Conservation (phyloP, 2,113 vertebrate genomes). For the Elachura formosa region DNA sequence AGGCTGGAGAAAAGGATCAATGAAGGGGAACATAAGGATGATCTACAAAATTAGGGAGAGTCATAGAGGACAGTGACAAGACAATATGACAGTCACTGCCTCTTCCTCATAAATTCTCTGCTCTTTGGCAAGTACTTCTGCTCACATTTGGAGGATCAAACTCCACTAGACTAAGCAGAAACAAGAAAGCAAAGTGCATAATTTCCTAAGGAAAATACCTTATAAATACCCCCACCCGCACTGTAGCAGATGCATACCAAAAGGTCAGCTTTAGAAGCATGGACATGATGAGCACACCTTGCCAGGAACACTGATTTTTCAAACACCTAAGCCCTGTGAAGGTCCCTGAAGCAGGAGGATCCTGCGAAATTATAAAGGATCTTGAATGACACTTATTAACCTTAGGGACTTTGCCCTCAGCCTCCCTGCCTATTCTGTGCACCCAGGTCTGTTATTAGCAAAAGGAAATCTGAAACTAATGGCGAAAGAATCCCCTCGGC, state of each 20-base stretch:
- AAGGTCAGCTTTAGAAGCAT: not conserved
- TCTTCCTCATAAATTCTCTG: not conserved
- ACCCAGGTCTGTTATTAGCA: not conserved
- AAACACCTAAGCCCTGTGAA: not conserved
- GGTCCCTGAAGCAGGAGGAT: not conserved
- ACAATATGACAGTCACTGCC: not conserved
- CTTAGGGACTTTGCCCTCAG: not conserved
- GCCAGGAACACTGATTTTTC: not conserved
- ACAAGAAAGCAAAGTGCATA: not conserved
- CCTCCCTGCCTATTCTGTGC: not conserved
- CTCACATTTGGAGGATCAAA: not conserved
- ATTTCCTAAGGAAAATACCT: not conserved
- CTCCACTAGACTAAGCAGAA: not conserved
- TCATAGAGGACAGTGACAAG: rapidly evolving
- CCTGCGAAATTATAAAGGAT: not conserved
- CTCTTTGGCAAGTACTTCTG: not conserved
- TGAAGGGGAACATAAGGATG: not conserved
- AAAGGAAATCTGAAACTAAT: not conserved
- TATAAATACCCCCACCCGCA: not conserved
- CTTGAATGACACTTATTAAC: not conserved
- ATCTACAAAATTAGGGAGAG: not conserved
- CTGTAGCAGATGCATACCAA: not conserved
- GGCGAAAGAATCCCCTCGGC: not conserved
- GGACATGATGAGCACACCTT: not conserved
- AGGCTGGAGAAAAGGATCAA: not conserved